A percentile compares a stretch with the other conserved stretches of the same genome.
Evolutionary conservation across 2,888 invertebrate genomes (phyloP).

Genomic region (Monochamus alternatus): DNA sequence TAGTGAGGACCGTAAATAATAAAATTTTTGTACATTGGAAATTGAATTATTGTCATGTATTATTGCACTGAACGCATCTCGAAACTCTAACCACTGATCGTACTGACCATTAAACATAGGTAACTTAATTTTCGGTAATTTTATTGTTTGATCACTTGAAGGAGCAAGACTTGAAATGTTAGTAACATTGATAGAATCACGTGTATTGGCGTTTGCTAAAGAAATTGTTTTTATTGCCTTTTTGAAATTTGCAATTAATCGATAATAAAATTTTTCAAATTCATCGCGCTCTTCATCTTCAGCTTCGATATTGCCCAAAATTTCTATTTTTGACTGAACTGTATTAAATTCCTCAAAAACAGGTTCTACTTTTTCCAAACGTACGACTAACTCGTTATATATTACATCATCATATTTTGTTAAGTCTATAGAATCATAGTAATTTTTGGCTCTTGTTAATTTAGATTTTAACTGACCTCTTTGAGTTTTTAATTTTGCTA

Average conservation of each 20-base stretch:
- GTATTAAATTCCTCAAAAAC: not conserved
- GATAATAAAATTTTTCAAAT: no score
- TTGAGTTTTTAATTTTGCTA: conserved; percentile 2
- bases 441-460: conserved; percentile 4
- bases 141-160: not conserved
- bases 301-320: not conserved
- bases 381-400: not conserved
- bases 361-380: conserved; percentile 7
- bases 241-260: no score
- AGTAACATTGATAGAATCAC: not conserved
- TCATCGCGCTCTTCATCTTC: not conserved
- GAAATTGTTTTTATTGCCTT: not conserved
- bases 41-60: conserved; percentile 34
- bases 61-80: conserved; percentile 37
- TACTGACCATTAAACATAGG: conserved; percentile 11
- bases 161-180: not conserved
- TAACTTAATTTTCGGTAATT: conserved; percentile 7
- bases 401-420: not conserved
- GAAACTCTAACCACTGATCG: conserved; percentile 35
- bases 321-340: not conserved
- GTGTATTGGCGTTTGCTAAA: not conserved
- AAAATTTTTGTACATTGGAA: conserved; percentile 40
- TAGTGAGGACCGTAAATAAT: no score
- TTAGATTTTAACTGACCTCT: conserved; percentile 13
- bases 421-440: conserved; percentile 10